Evolutionary conservation across 2,888 invertebrate genomes (phyloP), one percentile per base, ranked within the genome.

Genomic region (Netelia inedita): DNA sequence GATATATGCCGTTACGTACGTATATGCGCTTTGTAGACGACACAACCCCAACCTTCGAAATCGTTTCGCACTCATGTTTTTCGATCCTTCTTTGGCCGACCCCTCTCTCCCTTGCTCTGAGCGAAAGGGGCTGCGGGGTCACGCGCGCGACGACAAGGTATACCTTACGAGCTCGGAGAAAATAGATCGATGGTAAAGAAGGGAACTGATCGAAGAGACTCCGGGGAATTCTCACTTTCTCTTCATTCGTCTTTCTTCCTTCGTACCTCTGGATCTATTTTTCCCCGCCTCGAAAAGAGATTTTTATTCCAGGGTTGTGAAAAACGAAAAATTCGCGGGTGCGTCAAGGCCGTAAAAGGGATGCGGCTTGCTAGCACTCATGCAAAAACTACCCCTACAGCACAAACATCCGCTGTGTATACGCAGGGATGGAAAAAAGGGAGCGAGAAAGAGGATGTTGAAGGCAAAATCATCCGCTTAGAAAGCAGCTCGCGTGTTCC

Each of bases 191-290:
- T 19, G 57, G 57, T 2, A 19, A 57, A 57, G 16, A 57, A 57
- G 57, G 50, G 35, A 63, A 63, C 35, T 59, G 73, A 73, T 73
- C 61, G 73, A 73, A 11, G 73, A 73, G 73, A 61, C 73, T 46
- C 50, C 46, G 46, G 61, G 23, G 46, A 50, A 50, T 46, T 61
- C 46, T 50, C 28, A 61, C 28, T 73, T 16, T 50, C 61, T 73
- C 61, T 14, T 28, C 46, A 46, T 61, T 21, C 16, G 59, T 73
- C 61, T 43, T 46, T 46, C 41, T 23, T 61, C 11, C 28, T 19
- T 57, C 19, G 16, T 19, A 16, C 2, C 16, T 1, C 5, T 8
- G 57, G 10, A 9, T 19, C 57, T 6, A 53, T 53, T 57, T 19
- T 57, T 16, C 19, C 19, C 57, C 8, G 19, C 8, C 53, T 14